These are phyloP conservation scores for Tetranychus truncatus DNA, from an alignment of 2,888 invertebrate species.

Conservation along the genomic window DNA sequence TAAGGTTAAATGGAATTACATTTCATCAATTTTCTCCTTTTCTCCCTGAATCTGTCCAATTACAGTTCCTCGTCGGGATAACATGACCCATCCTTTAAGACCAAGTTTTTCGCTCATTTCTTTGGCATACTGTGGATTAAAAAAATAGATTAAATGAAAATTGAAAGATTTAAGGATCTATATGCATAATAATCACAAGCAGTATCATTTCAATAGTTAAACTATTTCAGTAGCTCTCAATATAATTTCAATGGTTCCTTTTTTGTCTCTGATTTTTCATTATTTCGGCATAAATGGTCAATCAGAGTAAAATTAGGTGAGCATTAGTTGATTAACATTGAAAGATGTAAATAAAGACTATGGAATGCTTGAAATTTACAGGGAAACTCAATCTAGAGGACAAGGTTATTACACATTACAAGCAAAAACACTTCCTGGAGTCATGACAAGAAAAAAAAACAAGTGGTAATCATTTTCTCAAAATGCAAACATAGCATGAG, in stretches of 20 bases:
- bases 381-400: not conserved
- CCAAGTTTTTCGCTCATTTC: slow-evolving; percentile 44
- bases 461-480: not conserved
- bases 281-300: not conserved
- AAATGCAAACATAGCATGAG: no score
- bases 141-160: not conserved
- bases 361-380: not conserved
- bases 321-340: not conserved
- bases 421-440: not conserved
- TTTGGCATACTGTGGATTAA: slow-evolving; percentile 48
- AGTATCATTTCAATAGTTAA: no score
- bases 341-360: not conserved
- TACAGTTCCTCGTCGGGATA: slow-evolving; percentile 60
- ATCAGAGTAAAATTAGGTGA: no score
- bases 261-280: not conserved
- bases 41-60: slow-evolving; percentile 57
- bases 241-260: no score
- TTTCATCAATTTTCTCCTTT: slow-evolving; percentile 54
- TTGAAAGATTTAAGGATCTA: no score
- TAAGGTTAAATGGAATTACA: slow-evolving; percentile 45
- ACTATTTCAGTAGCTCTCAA: no score
- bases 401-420: not conserved
- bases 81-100: slow-evolving; percentile 77
- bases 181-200: no score
- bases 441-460: not conserved